phyloP scores from a whole-genome alignment of 2,888 invertebrate species.

The Scaptomyza polygonia region DNA sequence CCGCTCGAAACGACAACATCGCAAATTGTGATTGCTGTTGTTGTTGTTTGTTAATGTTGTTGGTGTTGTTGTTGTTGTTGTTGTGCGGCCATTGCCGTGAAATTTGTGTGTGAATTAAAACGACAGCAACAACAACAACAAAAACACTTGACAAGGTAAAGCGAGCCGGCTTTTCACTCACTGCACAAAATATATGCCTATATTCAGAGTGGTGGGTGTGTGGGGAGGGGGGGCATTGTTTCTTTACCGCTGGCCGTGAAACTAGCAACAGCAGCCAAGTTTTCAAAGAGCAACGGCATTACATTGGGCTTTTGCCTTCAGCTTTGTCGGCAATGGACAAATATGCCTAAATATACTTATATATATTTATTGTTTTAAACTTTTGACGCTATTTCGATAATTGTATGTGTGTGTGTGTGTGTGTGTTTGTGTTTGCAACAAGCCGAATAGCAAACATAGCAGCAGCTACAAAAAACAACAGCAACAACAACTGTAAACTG shows the following conservation, averaged over 20 bases:
- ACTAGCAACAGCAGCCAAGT: conserved; percentile 25
- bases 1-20: conserved; percentile 54
- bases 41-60: conserved; percentile 5
- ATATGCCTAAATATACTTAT: conserved; percentile 62
- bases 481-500: too few relatives aligned
- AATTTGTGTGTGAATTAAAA: conserved; percentile 77
- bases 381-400: conserved; percentile 51
- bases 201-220: conserved; percentile 34
- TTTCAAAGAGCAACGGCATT: conserved; percentile 26
- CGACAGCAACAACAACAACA: conserved; percentile 18
- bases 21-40: conserved; percentile 54
- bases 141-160: conserved; percentile 64
- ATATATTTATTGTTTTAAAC: conserved; percentile 73
- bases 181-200: conserved; percentile 70
- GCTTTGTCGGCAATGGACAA: conserved; percentile 51
- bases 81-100: conserved; percentile 70
- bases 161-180: conserved; percentile 67
- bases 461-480: too few relatives aligned
- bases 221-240: neutral
- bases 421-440: conserved; percentile 31
- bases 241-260: conserved; percentile 64
- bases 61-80: conserved; percentile 18
- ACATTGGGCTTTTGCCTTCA: conserved; percentile 66
- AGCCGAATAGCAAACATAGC: too few relatives aligned
- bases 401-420: conserved; percentile 1